Percentiles rank a stretch among this genome's conserved stretches.
Conservation (phyloP, 2,797 vertebrate species). For the Microctenopoma steveboyesi region DNA sequence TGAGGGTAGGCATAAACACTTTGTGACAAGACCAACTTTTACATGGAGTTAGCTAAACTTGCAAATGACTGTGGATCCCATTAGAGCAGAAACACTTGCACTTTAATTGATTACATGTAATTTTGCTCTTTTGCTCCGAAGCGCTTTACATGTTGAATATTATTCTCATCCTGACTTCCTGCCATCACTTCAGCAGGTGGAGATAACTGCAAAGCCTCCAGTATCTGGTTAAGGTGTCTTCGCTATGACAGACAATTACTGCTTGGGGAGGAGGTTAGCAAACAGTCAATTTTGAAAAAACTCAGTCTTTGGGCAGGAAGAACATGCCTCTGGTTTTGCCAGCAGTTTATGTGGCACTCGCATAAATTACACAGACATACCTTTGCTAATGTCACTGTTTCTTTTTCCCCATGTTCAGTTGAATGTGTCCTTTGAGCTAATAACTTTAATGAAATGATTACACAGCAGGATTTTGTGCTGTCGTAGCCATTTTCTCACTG, state of each 20-base stretch:
- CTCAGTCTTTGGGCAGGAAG: neutral
- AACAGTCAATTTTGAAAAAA: neutral
- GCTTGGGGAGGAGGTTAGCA: neutral
- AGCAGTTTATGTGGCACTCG: neutral
- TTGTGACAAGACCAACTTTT: no score
- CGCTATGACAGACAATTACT: neutral
- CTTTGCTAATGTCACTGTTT: neutral
- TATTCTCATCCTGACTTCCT: neutral
- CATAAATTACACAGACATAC: slow-evolving; percentile 1
- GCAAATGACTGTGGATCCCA: neutral
- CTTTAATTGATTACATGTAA: neutral
- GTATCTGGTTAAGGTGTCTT: neutral
- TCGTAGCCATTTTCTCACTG: neutral
- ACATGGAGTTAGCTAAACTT: no score
- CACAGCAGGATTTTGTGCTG: neutral
- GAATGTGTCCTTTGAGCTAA: neutral
- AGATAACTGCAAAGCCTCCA: neutral
- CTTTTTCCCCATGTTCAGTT: neutral
- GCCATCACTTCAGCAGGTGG: neutral
- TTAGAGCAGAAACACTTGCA: neutral
- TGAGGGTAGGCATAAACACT: no score
- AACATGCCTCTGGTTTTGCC: no score
- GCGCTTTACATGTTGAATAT: neutral
- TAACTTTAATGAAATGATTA: neutral
- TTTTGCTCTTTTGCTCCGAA: neutral